Evolutionary conservation across 1,140 invertebrate genomes (phyloP), one percentile per base, ranked within the genome.

Genomic region (Ips nitidus): DNA sequence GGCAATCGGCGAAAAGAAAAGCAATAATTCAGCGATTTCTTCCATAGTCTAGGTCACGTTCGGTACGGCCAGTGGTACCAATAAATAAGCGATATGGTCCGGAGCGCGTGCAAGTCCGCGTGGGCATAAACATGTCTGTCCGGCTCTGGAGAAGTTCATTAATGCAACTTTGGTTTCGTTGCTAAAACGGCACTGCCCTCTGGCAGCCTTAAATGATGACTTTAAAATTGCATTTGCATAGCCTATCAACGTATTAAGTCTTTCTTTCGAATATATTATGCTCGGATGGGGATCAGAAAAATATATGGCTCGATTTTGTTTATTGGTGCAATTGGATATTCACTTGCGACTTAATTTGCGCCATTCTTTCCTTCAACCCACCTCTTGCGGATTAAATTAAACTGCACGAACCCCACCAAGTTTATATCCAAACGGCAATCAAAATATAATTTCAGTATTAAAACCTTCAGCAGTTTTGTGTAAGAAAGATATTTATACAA

Each of bases 21-120:
- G 74, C 69, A 73, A 76, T 78, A 78, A 78, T 76, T 77, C 75
- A 75, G 68, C 74, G 76, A 77, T 77, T 78, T 78, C 76, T 77
- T 75, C 75, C 75, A 75, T 76, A 75, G 76, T 77, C 75, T 77
- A 75, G 75, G 76, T 79, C 77, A 79, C 77, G 77, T 79, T 79
- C 75, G 69, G 66, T 73, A 73, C 76, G 71, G 75, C 71, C 75
- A 79, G 74, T 75, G 77, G 77, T 75, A 79, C 75, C 75, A 79
- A 79, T 79, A 79, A 79, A 79, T 79, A 78, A 76, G 72, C 76
- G 77, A 79, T 79, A 79, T 79, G 77, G 77, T 78, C 73, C 74
- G 76, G 67, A 78, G 75, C 77, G 77, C 77, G 77, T 79, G 77
- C 76, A 78, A 76, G 64, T 77, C 72, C 73, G 72, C 76, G 76